Evolutionary conservation across 2,888 invertebrate genomes (phyloP).

Genomic region (Coenonympha arcania): DNA sequence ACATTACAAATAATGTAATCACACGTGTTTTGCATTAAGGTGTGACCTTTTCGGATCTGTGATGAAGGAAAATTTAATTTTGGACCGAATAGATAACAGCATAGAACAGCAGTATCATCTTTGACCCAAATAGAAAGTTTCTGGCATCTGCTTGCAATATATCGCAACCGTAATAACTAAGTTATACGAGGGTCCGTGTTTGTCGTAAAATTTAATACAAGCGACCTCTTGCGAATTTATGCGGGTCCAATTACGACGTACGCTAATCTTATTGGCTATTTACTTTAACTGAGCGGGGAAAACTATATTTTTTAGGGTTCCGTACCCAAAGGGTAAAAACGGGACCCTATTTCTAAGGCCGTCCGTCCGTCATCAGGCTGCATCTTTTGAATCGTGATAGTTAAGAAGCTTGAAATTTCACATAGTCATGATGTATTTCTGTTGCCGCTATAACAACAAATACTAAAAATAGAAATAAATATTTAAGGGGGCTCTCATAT

Average conservation of each 20-base stretch:
- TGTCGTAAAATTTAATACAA: slow-evolving; percentile 70
- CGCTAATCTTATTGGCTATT: slow-evolving; percentile 44
- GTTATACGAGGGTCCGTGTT: slow-evolving; percentile 63
- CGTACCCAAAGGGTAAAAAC: not conserved
- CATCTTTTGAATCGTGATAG: too few species aligned
- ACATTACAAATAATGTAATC: too few species aligned
- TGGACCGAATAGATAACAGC: not conserved
- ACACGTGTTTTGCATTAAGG: not conserved
- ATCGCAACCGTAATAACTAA: slow-evolving; percentile 69
- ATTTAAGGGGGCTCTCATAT: too few species aligned
- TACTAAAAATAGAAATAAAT: too few species aligned
- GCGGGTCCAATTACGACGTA: slow-evolving; percentile 45
- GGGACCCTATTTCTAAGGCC: too few species aligned
- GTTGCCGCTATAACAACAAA: too few species aligned
- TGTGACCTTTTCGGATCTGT: not conserved
- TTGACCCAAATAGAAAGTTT: slow-evolving; percentile 36
- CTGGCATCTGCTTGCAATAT: slow-evolving; percentile 51
- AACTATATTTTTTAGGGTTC: slow-evolving; percentile 24
- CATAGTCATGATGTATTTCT: too few species aligned
- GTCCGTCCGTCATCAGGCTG: too few species aligned
- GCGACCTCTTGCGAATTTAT: slow-evolving; percentile 58
- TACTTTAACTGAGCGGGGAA: slow-evolving; percentile 34
- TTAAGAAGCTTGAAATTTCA: too few species aligned
- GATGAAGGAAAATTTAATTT: not conserved
- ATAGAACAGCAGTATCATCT: slow-evolving; percentile 25